Evolutionary conservation across 2,888 invertebrate species (phyloP).

Genomic region (Epirrhoe alternata): DNA sequence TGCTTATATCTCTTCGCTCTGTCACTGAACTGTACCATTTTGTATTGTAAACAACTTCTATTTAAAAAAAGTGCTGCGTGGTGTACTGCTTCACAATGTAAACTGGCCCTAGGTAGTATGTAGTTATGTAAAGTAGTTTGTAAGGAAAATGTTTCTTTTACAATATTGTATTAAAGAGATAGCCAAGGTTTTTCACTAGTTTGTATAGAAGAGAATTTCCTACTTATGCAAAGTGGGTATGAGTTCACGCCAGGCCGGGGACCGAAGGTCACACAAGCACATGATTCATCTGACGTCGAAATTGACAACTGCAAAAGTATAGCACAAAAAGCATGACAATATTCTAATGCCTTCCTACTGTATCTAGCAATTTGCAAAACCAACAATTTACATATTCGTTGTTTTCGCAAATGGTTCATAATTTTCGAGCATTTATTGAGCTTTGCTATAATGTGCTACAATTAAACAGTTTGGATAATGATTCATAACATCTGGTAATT

Average conservation of each 20-base stretch:
- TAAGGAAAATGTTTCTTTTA: conserved; percentile 12
- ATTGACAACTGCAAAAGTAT: conserved; percentile 27
- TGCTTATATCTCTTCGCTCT: too few species aligned
- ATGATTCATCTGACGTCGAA: conserved; percentile 50
- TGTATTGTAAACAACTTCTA: too few species aligned
- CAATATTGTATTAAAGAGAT: conserved; percentile 3
- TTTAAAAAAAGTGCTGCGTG: too few species aligned
- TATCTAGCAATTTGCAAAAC: conserved; percentile 1
- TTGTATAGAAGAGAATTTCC: conserved; percentile 30
- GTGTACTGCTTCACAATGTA: too few species aligned
- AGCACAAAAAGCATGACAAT: conserved; percentile 7
- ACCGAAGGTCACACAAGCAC: conserved; percentile 49
- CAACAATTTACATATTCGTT: conserved; percentile 3
- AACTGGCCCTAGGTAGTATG: too few species aligned
- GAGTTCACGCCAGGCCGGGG: conserved; percentile 21
- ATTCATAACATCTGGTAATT: not conserved
- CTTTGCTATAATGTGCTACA: not conserved
- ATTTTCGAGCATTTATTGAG: not conserved
- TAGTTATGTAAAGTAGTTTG: too few species aligned
- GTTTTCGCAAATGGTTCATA: conserved; percentile 10
- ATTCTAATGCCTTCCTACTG: conserved; percentile 11
- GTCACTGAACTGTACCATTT: too few species aligned
- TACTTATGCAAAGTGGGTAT: conserved; percentile 33
- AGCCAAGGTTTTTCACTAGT: conserved; percentile 29
- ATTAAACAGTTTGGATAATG: not conserved